Conservation (phyloP, 64 coral and sea anemone species). For the Actinia equina region DNA sequence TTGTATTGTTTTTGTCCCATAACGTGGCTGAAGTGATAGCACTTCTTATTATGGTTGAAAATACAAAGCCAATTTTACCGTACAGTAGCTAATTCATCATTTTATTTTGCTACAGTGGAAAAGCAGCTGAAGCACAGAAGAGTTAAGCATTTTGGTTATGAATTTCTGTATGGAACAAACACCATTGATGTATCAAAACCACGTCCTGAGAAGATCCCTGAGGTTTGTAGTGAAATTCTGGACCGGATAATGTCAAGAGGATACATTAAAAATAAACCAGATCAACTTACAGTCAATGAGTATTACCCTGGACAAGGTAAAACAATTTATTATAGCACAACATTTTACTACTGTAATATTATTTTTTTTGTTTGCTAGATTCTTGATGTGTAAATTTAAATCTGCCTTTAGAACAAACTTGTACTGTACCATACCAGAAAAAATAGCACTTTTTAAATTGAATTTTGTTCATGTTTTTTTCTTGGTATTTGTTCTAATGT, state of each 20-base stretch:
- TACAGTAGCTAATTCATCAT: neutral
- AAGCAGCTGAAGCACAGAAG: conserved; percentile 84
- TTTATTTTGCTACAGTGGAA: neutral
- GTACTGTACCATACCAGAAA: too few species aligned
- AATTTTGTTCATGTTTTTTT: too few species aligned
- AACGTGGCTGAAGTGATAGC: too few species aligned
- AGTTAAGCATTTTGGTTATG: conserved; percentile 98
- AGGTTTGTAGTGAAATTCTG: conserved; percentile 48
- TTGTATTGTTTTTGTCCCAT: too few species aligned
- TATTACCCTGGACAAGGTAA: conserved; percentile 94
- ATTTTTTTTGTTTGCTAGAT: too few species aligned
- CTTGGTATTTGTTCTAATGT: too few species aligned
- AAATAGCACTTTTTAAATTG: too few species aligned
- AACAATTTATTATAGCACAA: neutral
- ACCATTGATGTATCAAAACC: conserved; percentile 75
- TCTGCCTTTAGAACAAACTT: too few species aligned
- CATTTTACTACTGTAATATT: too few species aligned
- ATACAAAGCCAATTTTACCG: too few species aligned
- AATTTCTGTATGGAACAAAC: conserved; percentile 89
- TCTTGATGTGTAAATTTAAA: too few species aligned
- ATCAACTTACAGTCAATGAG: conserved; percentile 96
- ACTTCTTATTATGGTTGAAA: too few species aligned
- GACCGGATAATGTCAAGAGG: conserved; percentile 50
- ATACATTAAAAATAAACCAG: conserved; percentile 57
- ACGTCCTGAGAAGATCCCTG: conserved; percentile 68